Percentiles rank a stretch among this genome's conserved stretches.
phyloP scores from a whole-genome alignment of 2,797 vertebrate genomes.

The Tadarida brasiliensis region DNA sequence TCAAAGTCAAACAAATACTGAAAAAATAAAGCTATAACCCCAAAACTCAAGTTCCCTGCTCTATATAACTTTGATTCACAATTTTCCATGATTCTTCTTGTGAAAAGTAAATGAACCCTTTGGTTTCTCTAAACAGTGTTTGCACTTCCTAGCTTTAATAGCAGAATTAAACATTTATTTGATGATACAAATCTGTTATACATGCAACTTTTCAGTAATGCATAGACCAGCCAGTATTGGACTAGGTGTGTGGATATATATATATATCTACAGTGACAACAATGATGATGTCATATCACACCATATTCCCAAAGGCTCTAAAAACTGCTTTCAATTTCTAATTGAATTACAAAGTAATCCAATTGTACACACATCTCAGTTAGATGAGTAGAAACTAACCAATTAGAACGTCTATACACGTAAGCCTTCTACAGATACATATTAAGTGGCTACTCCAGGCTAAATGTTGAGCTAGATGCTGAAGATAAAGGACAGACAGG shows the following conservation, averaged over 20 bases:
- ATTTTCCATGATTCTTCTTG: neutral
- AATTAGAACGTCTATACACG: slow-evolving; percentile 11
- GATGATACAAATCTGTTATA: slow-evolving; percentile 9
- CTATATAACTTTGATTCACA: neutral
- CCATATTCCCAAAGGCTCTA: neutral
- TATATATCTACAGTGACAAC: neutral
- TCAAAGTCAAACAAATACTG: neutral
- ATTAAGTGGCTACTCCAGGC: neutral
- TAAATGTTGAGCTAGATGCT: neutral
- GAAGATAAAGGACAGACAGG: neutral
- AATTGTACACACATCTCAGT: neutral
- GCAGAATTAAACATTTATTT: neutral
- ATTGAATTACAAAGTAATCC: slow-evolving; percentile 28
- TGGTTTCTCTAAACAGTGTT: neutral
- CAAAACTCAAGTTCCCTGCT: neutral
- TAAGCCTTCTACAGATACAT: slow-evolving; percentile 16
- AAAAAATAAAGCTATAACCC: neutral
- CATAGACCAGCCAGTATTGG: neutral
- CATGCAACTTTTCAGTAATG: neutral
- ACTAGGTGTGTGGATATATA: neutral
- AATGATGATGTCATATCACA: slow-evolving; percentile 13
- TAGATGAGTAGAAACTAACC: slow-evolving; percentile 33
- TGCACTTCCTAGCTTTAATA: neutral
- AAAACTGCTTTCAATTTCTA: slow-evolving; percentile 45
- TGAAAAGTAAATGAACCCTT: neutral